A percentile compares a stretch with the other conserved stretches of the same genome.
Conservation (phyloP, 30 jellyfish, hydroid and myxozoan genomes). For the Aurelia aurita region DNA sequence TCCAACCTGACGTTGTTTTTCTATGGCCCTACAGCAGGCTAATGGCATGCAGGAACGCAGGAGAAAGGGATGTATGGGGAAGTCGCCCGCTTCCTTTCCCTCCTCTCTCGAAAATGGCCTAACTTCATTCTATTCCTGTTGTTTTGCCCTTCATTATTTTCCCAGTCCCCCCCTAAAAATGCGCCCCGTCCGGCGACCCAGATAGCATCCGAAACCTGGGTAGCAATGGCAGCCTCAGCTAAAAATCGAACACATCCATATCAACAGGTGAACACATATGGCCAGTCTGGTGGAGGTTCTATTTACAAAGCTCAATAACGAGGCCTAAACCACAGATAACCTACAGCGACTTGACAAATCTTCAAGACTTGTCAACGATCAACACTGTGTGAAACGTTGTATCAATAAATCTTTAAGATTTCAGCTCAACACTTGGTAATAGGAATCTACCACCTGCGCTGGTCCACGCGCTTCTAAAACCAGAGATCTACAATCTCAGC, state of each 20-base stretch:
- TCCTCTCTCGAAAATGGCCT: not conserved
- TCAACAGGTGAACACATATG: no score
- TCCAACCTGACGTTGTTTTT: no score
- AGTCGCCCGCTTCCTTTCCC: not conserved
- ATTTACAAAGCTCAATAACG: not conserved
- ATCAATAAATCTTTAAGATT: conserved; percentile 29
- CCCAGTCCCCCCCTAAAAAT: not conserved
- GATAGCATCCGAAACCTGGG: no score
- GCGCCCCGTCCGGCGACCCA: no score
- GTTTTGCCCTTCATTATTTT: no score
- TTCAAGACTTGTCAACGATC: conserved; percentile 43
- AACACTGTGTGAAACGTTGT: conserved; percentile 46
- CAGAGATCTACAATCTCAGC: not conserved
- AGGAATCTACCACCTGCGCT: not conserved
- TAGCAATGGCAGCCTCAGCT: not conserved
- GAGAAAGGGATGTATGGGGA: not conserved
- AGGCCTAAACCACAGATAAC: not conserved
- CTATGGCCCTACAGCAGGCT: not conserved
- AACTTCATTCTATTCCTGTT: no score
- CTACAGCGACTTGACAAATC: conserved; percentile 12
- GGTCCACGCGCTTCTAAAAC: not conserved
- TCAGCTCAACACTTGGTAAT: conserved; percentile 6
- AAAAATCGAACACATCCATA: no score
- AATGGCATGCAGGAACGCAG: not conserved
- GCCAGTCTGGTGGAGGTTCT: no score